Base-by-base conservation (phyloP, 2,888 invertebrate species). In the Oscheius sp. region DNA sequence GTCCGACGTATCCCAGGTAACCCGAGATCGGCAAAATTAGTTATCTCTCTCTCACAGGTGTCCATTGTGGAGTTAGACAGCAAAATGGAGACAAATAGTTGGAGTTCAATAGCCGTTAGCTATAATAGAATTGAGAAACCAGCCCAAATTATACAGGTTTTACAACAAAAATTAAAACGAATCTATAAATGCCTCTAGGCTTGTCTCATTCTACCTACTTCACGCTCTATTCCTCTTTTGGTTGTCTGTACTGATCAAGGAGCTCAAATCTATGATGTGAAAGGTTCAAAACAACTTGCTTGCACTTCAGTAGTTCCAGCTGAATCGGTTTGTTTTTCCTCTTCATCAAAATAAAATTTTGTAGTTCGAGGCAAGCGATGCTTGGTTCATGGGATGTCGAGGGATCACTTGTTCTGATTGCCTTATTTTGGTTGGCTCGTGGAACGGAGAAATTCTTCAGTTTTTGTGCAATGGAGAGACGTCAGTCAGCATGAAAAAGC, bases 391-490 rank as follows among this genome's bases (percentile, higher is more conserved):
- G 45, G 45, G 61, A 8, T 27, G 42, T 27, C 17, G 61, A 45
- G 61, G 61, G 17, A 27, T 61, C 31, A 25, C 61, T 3, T 61
- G 61, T 45, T 61, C 61, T 2, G 61, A 55, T 25, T 61, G 48
- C 39, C 34, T 50, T 10, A 50, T 64, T 25, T 50, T 64, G 3
- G 42, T 64, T 39, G 64, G 84, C 78, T 78, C 78, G 0, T 71
- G 81, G 48, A 69, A 72, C 23, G 85, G 85, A 2, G 82, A 80
- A 15, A 78, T 85, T 34, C 68, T 82, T 31, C 57, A 77, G 6
- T 70, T 85, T 53, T 69, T 68, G 61, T 84, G 83, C 69, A 77
- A 72, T 50, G 81, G 82, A n/a, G 83, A 82, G 10, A 52, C 71
- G 6, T 78, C 71, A 1, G 71, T 80, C 10, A 50, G 70, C 3